These are phyloP conservation scores for Sycophila sp. DNA, from an alignment of 1,140 invertebrate species.

Conservation along the genomic window DNA sequence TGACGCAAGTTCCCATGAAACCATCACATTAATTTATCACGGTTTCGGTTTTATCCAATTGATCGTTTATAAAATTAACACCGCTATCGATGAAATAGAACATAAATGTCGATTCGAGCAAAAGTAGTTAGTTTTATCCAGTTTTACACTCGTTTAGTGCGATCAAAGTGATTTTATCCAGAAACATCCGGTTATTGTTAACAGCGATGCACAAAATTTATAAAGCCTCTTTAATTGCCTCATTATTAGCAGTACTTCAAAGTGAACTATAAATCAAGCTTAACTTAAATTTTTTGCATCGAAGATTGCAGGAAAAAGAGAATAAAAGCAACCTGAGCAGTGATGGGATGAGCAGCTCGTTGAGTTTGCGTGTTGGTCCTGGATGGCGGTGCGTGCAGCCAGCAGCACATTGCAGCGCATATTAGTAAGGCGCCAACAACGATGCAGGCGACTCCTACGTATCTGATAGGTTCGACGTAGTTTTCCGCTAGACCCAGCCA, in stretches of 20 bases:
- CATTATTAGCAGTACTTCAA: too few relatives aligned
- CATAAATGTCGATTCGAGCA: not conserved
- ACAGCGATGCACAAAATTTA: too few relatives aligned
- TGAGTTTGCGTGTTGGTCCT: conserved; percentile 55
- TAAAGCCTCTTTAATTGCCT: too few relatives aligned
- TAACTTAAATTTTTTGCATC: too few relatives aligned
- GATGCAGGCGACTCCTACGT: conserved; percentile 79
- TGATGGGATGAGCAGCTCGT: conserved; percentile 55
- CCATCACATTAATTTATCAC: too few relatives aligned
- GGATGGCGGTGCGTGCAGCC: conserved; percentile 73
- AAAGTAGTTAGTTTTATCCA: not conserved
- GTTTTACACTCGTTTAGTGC: not conserved
- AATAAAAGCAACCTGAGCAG: conserved; percentile 57
- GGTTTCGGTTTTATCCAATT: not conserved
- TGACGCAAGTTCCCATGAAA: too few relatives aligned
- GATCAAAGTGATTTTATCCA: not conserved
- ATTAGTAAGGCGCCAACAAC: conserved; percentile 78
- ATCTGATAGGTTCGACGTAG: conserved; percentile 77
- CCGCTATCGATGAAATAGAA: not conserved
- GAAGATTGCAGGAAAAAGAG: too few relatives aligned
- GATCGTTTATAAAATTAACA: not conserved
- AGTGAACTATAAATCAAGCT: too few relatives aligned
- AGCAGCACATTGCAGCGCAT: conserved; percentile 80
- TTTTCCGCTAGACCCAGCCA: conserved; percentile 80
- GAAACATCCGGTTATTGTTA: not conserved